Conservation (phyloP, 2,113 vertebrate species). For the Orthonyx spaldingii region DNA sequence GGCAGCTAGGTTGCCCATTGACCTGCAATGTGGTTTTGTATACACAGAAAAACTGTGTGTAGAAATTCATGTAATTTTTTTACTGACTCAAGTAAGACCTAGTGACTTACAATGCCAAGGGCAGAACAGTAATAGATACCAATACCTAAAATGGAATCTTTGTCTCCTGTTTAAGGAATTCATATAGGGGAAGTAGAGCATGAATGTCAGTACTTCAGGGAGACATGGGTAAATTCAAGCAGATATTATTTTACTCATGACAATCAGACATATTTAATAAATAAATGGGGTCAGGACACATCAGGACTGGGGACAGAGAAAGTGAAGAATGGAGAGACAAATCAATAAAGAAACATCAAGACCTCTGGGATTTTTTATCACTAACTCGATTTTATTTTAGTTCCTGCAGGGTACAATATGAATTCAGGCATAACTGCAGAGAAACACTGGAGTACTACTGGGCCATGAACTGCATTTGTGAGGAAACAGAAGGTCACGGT, state of each 20-base stretch:
- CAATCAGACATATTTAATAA: not conserved
- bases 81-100: not conserved
- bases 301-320: not conserved
- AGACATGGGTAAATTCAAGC: not conserved
- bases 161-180: not conserved
- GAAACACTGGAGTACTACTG: not conserved
- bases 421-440: not conserved
- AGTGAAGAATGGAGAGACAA: not conserved
- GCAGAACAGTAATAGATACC: not conserved
- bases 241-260: not conserved
- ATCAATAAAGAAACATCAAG: not conserved
- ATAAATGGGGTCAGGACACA: not conserved
- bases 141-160: constrained; percentile 10
- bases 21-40: not conserved
- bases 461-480: not conserved
- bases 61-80: not conserved
- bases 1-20: not conserved
- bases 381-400: not conserved
- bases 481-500: not conserved
- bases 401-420: not conserved
- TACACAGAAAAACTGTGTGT: not conserved
- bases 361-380: not conserved
- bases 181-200: not conserved
- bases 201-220: constrained; percentile 13
- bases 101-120: not conserved